Evolutionary conservation across 2,113 vertebrate species (phyloP), one percentile per base, ranked within the genome.

Genomic region (Rana temporaria): DNA sequence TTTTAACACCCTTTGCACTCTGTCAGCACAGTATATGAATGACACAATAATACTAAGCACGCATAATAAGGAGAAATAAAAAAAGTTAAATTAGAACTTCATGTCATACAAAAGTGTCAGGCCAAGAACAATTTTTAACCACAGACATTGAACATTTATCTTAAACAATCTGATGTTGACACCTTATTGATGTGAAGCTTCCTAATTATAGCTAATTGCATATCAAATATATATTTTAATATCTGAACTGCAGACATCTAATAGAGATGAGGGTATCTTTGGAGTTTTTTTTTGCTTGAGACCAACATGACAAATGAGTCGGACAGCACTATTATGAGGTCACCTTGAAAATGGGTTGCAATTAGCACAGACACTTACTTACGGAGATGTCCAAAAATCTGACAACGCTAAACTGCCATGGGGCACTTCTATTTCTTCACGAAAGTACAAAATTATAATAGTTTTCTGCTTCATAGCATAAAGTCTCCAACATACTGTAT

Each of bases 31-130:
- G 87, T 85, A 87, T 88, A 87, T 94, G 93, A 95, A 94, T 94
- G 92, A 94, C 93, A 94, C 92, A 92, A 92, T 94, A 94, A 93
- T 94, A 93, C 90, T 90, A 91, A 89, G 87, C 93, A 91, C 94
- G 92, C 93, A 94, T 94, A 93, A 93, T 94, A 94, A 93, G 89
- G 84, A 93, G 92, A 93, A 92, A 90, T 85, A 93, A 92, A 92
- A 92, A 92, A 92, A 92, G 90, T 91, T 92, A 92, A 94, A 94
- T 94, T 94, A 94, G 91, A 91, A 92, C 92, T 92, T 59, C 84
- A 90, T 89, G 89, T 85, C 90, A 91, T 92, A 92, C 89, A 86
- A 90, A 84, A 82, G 86, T 92, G 91, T 93, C 91, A 94, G 86
- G 24, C 14, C 76, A 85, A 57, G 38, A 78, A 78, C 65, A 89